A percentile compares a stretch with the other conserved stretches of the same genome.
Evolutionary conservation across 64 coral and sea anemone genomes (phyloP).

Genomic region (Anthopleura sola): DNA sequence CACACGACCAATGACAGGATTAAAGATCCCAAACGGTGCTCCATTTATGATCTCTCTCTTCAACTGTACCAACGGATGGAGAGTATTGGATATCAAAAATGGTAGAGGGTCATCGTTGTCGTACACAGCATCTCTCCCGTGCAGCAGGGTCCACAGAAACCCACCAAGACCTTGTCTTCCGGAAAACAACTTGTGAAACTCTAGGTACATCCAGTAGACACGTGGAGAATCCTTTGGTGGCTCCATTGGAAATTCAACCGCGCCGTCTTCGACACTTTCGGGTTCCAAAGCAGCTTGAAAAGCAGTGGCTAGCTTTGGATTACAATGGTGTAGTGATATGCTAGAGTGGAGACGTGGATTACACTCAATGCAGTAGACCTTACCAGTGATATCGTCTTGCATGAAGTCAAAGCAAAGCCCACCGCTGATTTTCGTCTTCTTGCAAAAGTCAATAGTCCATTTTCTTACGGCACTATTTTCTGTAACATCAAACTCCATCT

Average conservation of each 20-base stretch:
- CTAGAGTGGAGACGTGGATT: constrained; percentile 51
- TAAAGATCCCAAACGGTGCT: background rate
- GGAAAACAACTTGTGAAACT: constrained; percentile 35
- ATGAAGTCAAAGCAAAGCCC: constrained; percentile 51
- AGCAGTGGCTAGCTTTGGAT: constrained; percentile 31
- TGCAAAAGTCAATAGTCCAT: constrained; percentile 44
- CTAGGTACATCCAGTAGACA: constrained; percentile 60
- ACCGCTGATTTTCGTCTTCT: constrained; percentile 44
- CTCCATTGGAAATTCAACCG: constrained; percentile 12
- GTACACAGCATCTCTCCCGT: constrained; percentile 49
- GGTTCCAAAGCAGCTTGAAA: constrained; percentile 42
- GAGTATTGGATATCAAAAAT: constrained; percentile 42
- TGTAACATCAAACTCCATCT: constrained; percentile 35
- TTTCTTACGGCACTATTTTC: constrained; percentile 13
- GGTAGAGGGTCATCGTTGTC: constrained; percentile 45
- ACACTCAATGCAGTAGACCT: constrained; percentile 64
- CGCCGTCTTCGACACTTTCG: background rate
- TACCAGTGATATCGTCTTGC: constrained; percentile 18
- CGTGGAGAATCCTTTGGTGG: constrained; percentile 11
- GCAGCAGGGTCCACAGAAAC: background rate
- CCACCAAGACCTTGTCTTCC: constrained; percentile 17
- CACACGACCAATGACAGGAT: background rate
- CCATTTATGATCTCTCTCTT: background rate
- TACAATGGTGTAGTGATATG: constrained; percentile 11
- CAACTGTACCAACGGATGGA: background rate